Percentiles rank a stretch among this genome's conserved stretches.
Evolutionary conservation across 2,113 vertebrate genomes (phyloP).

Genomic region (Pao palembangensis): DNA sequence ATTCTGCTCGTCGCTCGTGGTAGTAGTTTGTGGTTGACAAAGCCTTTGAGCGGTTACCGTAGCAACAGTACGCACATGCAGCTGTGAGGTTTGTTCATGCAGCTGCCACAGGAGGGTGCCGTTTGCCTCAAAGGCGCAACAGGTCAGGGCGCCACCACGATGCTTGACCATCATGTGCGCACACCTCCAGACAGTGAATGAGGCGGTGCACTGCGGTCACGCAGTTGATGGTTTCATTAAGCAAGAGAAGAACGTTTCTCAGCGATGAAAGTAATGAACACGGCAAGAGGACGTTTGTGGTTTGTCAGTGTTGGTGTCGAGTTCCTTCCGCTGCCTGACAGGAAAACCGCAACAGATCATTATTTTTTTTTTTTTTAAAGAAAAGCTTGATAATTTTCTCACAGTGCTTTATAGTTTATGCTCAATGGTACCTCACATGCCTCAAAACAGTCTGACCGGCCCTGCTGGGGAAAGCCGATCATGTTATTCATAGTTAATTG

Average conservation of each 20-base stretch:
- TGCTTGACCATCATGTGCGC: neutral
- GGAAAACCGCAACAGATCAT: no score
- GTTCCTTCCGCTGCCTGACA: neutral
- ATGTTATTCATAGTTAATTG: constrained; percentile 69
- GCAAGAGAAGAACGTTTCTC: no score
- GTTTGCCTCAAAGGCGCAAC: constrained; percentile 41
- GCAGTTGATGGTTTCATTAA: no score
- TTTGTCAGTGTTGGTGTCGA: no score
- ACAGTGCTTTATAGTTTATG: neutral
- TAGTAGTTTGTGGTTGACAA: neutral
- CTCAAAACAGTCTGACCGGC: constrained; percentile 20
- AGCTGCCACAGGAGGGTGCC: constrained; percentile 56
- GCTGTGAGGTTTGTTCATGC: constrained; percentile 1
- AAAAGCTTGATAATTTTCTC: constrained; percentile 11
- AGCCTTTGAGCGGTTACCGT: constrained; percentile 23
- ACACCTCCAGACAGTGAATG: neutral
- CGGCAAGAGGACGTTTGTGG: no score
- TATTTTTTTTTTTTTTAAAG: no score
- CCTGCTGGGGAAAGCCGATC: constrained; percentile 33
- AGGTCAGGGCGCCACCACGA: constrained; percentile 5
- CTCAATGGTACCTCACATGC: constrained; percentile 1
- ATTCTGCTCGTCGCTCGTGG: no score
- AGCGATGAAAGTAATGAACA: neutral
- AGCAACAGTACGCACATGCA: constrained; percentile 32
- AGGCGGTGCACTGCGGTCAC: neutral